Evolutionary conservation across 37 sponge, comb jelly and placozoan species (phyloP).

Genomic region (Beroe forskalii): DNA sequence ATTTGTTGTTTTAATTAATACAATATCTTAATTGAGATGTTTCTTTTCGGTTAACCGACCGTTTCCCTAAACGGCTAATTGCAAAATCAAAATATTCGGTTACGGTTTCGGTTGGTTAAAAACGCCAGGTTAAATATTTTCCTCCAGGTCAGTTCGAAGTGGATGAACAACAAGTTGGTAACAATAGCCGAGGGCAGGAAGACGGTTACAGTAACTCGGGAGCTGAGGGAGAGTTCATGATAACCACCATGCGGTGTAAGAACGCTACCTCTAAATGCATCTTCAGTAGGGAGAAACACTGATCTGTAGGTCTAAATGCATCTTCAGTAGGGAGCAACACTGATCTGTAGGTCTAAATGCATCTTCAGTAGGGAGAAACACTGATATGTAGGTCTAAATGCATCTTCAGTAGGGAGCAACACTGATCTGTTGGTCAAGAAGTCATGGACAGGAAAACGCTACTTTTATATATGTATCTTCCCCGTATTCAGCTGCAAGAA

Average conservation of each 20-base stretch:
- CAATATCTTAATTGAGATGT: too few relatives aligned
- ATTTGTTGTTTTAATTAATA: too few relatives aligned
- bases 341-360: slow-evolving; percentile 34
- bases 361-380: slow-evolving; percentile 50
- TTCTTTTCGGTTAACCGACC: too few relatives aligned
- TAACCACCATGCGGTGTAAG: slow-evolving; percentile 62
- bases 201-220: slow-evolving; percentile 64
- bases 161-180: slow-evolving; percentile 51
- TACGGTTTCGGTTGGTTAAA: too few relatives aligned
- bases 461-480: too few relatives aligned
- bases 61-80: too few relatives aligned
- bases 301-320: slow-evolving; percentile 46
- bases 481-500: too few relatives aligned
- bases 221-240: slow-evolving; percentile 58
- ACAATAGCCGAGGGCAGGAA: slow-evolving; percentile 49
- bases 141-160: background rate
- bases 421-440: too few relatives aligned
- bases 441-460: too few relatives aligned
- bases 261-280: slow-evolving; percentile 56
- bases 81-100: too few relatives aligned
- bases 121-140: too few relatives aligned
- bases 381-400: slow-evolving; percentile 24
- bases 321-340: slow-evolving; percentile 33
- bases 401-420: slow-evolving; percentile 43
- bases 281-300: slow-evolving; percentile 34